These are phyloP conservation scores for Tuta absoluta DNA, from an alignment of 2,888 invertebrate species.

Conservation along the genomic window DNA sequence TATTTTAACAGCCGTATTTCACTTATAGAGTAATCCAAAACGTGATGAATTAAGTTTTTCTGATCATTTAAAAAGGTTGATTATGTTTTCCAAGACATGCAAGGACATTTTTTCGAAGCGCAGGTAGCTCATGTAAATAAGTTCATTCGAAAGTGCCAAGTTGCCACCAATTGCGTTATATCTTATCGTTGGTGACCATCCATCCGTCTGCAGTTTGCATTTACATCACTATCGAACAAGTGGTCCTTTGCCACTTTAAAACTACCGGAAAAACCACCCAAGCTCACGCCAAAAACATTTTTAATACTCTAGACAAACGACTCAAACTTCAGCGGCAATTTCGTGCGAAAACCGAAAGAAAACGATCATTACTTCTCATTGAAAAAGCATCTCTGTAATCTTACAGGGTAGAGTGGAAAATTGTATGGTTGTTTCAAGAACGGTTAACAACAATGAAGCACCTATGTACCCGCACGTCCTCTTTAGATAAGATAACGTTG, in stretches of 20 bases:
- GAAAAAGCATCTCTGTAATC: slow-evolving; percentile 32
- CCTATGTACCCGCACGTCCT: slow-evolving; percentile 78
- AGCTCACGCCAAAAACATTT: slow-evolving; percentile 44
- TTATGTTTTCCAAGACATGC: not conserved
- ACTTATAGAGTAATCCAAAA: too few species aligned
- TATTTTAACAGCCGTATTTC: too few species aligned
- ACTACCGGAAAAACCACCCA: slow-evolving; percentile 66
- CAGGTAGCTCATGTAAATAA: not conserved
- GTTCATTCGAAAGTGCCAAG: slow-evolving; percentile 13
- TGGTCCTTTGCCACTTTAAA: slow-evolving; percentile 69
- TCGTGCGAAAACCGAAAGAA: slow-evolving; percentile 23
- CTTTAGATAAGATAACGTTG: slow-evolving; percentile 79
- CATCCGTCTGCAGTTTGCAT: slow-evolving; percentile 76
- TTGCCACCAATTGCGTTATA: slow-evolving; percentile 38
- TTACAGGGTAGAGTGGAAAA: slow-evolving; percentile 38
- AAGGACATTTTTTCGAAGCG: not conserved
- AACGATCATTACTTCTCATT: slow-evolving; percentile 13
- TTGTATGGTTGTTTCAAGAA: slow-evolving; percentile 34
- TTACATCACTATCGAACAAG: slow-evolving; percentile 78
- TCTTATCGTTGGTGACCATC: slow-evolving; percentile 70
- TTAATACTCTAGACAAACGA: slow-evolving; percentile 31
- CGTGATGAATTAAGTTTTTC: too few species aligned
- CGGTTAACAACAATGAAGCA: slow-evolving; percentile 62
- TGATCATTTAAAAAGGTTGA: not conserved
- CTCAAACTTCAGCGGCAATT: slow-evolving; percentile 34